Evolutionary conservation across 2,797 vertebrate genomes (phyloP).

Genomic region (Cuniculus paca): DNA sequence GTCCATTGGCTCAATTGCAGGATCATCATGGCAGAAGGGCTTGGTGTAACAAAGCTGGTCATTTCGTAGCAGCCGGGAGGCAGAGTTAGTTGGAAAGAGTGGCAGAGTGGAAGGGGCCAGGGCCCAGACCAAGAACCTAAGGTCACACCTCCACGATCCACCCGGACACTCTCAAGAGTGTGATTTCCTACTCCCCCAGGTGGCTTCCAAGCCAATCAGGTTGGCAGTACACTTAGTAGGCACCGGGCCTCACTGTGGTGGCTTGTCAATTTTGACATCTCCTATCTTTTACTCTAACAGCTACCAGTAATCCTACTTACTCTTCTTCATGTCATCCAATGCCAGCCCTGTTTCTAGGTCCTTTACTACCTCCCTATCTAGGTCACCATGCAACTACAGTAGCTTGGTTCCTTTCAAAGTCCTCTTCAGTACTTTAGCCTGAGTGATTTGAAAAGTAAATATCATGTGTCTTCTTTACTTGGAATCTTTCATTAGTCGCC

Average conservation of each 20-base stretch:
- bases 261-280: neutral
- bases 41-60: neutral
- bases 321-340: neutral
- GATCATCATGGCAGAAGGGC: neutral
- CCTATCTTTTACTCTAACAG: neutral
- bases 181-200: neutral
- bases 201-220: neutral
- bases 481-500: neutral
- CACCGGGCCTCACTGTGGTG: neutral
- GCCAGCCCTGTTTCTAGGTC: accelerated
- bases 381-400: neutral
- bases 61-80: neutral
- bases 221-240: neutral
- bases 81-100: neutral
- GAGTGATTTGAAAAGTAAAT: neutral
- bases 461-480: neutral
- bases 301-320: neutral
- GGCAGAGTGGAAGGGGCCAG: neutral
- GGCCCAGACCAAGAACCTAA: neutral
- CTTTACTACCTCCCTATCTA: neutral
- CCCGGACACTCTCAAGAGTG: neutral
- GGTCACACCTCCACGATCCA: neutral
- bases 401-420: neutral
- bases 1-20: neutral
- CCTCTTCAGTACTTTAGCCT: neutral